Base-by-base conservation (phyloP, 2,797 vertebrate genomes). In the Rhinoraja longicauda region DNA sequence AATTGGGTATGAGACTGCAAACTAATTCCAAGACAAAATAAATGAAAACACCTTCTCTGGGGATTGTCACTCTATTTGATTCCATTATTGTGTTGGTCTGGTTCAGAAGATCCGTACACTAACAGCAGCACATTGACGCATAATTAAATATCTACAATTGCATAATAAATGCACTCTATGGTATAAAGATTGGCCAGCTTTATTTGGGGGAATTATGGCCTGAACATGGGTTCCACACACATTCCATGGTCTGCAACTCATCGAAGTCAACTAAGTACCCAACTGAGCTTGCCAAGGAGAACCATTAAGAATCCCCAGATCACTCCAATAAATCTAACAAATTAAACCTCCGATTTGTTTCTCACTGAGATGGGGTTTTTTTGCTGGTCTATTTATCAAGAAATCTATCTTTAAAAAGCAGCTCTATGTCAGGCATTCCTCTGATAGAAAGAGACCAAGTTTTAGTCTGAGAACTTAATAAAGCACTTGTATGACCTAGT, bases 401-500 rank as follows among this genome's bases (percentile, higher is more conserved):
- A 67, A 67, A 6, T 67, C n/a, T 36, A 64, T 24, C 19, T 21
- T 21, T 32, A 82, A 21, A 24, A 64, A 88, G 59, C 15, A 32
- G n/a, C 59, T 36, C 1, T 36, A n/a, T 76, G 4, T 36, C 15
- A 39, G 32, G n/a, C 75, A 59, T 13, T 62, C 57, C 19, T n/a
- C 59, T 88, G 19, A 32, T 7, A 67, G 84, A 64, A 88, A 64
- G 84, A 21, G 29, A 64, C 59, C 84, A 88, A 88, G 59, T n/a
- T 45, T 45, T 88, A 9, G n/a, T 67, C 84, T 8, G 84, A 88
- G 84, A 88, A 88, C n/a, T 67, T 32, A 88, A 88, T 67, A 21
- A 86, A 67, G 59, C 62, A 88, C 84, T 67, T 88, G 84, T 59
- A n/a, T 88, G 84, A 67, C 84, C 84, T 88, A 88, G 84, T 88